These are phyloP conservation scores for Plagodis dolabraria DNA, from an alignment of 2,888 invertebrate species.

Conservation along the genomic window DNA sequence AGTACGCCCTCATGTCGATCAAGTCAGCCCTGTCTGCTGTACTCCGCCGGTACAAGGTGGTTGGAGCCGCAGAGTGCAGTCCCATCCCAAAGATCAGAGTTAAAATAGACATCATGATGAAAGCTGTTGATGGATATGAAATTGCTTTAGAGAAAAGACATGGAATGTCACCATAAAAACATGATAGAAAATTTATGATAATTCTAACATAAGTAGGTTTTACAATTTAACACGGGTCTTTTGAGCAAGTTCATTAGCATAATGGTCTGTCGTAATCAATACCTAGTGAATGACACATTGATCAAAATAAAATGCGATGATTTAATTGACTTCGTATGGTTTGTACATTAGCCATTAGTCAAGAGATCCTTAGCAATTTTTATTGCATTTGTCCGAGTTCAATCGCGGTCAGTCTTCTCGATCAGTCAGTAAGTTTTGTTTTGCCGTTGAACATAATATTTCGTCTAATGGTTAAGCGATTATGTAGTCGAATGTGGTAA, in stretches of 20 bases:
- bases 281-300: no score
- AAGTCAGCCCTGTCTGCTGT: constrained; percentile 62
- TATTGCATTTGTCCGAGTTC: no score
- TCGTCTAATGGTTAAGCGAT: no score
- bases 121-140: constrained; percentile 67
- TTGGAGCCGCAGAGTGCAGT: constrained; percentile 54
- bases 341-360: no score
- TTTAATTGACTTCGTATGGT: neutral
- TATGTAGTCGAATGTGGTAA: no score
- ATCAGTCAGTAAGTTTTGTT: no score
- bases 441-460: no score
- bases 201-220: neutral
- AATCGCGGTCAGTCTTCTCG: no score
- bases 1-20: constrained; percentile 73
- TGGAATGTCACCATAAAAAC: constrained; percentile 8
- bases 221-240: neutral
- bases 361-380: no score
- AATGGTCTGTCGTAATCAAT: no score
- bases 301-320: neutral
- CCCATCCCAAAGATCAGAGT: constrained; percentile 62
- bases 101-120: constrained; percentile 76
- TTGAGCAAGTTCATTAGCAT: neutral
- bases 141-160: constrained; percentile 57
- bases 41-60: constrained; percentile 57
- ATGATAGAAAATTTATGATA: neutral